Conservation (phyloP, 2,113 vertebrate species). For the Aleadryas rufinucha region DNA sequence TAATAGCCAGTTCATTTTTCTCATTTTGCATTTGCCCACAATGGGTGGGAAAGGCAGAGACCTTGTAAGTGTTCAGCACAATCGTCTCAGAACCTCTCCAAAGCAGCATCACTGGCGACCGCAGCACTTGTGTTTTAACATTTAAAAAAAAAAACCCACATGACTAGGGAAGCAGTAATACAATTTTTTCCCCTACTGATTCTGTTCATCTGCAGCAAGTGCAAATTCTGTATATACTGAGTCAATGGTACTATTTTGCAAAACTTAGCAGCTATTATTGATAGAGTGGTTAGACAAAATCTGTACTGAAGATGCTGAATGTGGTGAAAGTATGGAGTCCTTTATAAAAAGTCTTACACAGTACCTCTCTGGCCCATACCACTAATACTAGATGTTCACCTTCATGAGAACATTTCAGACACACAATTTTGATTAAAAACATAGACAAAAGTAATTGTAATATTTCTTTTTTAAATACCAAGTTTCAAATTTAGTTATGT, state of each 20-base stretch:
- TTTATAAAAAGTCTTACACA: not conserved
- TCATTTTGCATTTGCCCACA: not conserved
- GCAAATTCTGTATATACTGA: not conserved
- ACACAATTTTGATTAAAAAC: not conserved
- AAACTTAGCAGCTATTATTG: not conserved
- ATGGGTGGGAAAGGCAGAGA: not conserved
- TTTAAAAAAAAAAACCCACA: not conserved
- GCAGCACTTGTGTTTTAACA: not conserved
- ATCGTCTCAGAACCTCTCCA: not conserved
- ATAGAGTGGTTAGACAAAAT: not conserved
- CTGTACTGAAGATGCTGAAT: not conserved
- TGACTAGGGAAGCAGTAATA: not conserved
- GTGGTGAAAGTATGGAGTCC: not conserved
- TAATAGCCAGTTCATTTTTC: not conserved
- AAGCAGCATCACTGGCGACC: not conserved
- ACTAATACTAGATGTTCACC: not conserved
- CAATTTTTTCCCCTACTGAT: not conserved
- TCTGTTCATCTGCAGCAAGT: not conserved
- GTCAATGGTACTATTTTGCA: not conserved
- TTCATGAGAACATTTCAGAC: not conserved
- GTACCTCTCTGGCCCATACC: not conserved
- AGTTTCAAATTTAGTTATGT: not conserved
- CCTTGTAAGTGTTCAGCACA: not conserved
- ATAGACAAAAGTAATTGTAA: not conserved
- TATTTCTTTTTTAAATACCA: not conserved